Base-by-base conservation (phyloP, 1,140 invertebrate species). In the Cherax destructor region DNA sequence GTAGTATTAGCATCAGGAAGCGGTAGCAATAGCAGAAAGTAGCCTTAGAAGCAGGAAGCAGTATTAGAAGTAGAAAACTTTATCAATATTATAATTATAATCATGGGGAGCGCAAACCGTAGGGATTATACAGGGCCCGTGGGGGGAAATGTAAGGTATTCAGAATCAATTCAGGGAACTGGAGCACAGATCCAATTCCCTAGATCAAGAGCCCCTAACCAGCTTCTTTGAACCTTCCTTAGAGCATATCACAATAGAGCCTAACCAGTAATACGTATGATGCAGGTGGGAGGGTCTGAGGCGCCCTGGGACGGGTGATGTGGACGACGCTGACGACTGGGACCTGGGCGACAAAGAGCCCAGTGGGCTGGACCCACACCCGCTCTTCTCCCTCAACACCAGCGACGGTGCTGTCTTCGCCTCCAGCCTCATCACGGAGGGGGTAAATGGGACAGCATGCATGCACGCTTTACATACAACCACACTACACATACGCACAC, bases 261-360 rank as follows among this genome's bases (percentile, higher is more conserved):
- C 7, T 69, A 18, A 30, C 13, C 30, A 41, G 30, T 41, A 41
- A 41, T 41, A n/a, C 30, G 30, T 41, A 41, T 41, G 30, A 41
- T 56, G 24, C 86, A 88, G 86, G 78, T 59, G 4, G 78, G 77
- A 1, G 86, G 86, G 2, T 80, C 86, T 6, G 86, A 88, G 16
- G 86, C 78, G 3, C 86, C 86, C 49, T 88, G 6, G 86, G 86
- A 49, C 77, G 86, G 4, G 78, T 88, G n/a, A 69, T 21, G 86
- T 88, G 0, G 77, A 88, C 4, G 86, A 88, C 21, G 77, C 86
- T 3, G 86, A 88, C n/a, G 86, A 88, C 59, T 88, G 86, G 77
- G 86, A 88, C 59, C 59, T 88, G 21, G 86, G 41, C 0, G 86
- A 88, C 77, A 88, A 88, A n/a, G 49, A 69, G 41, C 11, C 50